These are phyloP conservation scores for Eublepharis macularius DNA, from an alignment of 2,113 vertebrate genomes.

Conservation along the genomic window DNA sequence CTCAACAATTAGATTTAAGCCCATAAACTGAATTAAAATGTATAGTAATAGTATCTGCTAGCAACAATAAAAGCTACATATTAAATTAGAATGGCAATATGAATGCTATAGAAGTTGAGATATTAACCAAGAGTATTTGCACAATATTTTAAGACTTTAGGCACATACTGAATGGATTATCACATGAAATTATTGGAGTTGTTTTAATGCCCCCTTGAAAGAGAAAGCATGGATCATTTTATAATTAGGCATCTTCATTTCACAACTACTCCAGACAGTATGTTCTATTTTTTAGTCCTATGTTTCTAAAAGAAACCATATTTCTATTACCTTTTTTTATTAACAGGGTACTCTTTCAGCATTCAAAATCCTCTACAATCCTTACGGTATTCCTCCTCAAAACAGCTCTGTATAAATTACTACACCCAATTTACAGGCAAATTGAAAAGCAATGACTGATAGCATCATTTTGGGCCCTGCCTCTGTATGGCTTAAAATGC, in stretches of 20 bases:
- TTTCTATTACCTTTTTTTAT: neutral
- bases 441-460: neutral
- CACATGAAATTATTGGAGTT: neutral
- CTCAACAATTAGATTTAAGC: neutral
- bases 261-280: neutral
- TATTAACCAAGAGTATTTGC: neutral
- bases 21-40: neutral
- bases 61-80: neutral
- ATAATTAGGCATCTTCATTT: neutral
- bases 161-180: neutral
- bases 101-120: neutral
- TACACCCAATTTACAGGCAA: neutral
- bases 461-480: too few relatives aligned
- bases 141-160: neutral
- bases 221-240: neutral
- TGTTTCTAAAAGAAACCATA: neutral
- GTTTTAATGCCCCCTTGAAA: neutral
- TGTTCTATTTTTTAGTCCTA: neutral
- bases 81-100: slow-evolving; percentile 7
- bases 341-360: neutral
- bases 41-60: neutral
- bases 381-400: neutral
- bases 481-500: too few relatives aligned
- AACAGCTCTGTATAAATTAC: neutral
- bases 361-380: neutral